Conservation (phyloP, 2,113 vertebrate genomes). For the Dasyurus viverrinus region DNA sequence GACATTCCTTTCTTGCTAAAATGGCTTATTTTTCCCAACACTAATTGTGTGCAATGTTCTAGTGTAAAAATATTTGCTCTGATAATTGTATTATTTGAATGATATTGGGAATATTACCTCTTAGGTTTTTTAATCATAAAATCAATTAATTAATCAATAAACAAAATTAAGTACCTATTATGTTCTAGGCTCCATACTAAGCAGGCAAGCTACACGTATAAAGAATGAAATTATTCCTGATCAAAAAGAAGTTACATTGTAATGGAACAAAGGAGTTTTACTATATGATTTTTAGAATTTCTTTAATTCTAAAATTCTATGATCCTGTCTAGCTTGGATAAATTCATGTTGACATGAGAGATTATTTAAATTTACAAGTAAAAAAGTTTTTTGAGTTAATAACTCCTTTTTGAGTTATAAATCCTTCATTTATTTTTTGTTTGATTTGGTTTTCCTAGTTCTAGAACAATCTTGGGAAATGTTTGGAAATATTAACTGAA, state of each 20-base stretch:
- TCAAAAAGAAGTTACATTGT: background rate
- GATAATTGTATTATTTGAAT: background rate
- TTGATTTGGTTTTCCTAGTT: background rate
- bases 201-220: background rate
- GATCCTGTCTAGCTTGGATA: background rate
- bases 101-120: background rate
- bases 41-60: background rate
- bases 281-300: background rate
- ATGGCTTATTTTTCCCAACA: background rate
- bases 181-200: background rate
- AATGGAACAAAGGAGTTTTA: background rate
- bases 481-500: background rate
- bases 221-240: background rate
- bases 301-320: background rate
- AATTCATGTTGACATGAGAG: background rate
- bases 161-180: background rate
- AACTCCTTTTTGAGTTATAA: background rate
- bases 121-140: background rate
- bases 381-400: background rate
- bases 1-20: background rate
- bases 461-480: background rate
- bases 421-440: background rate
- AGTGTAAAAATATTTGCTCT: background rate
- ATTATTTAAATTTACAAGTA: background rate
- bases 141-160: background rate